These are phyloP conservation scores for Bombus consobrinus DNA, from an alignment of 1,140 invertebrate species.

Conservation along the genomic window DNA sequence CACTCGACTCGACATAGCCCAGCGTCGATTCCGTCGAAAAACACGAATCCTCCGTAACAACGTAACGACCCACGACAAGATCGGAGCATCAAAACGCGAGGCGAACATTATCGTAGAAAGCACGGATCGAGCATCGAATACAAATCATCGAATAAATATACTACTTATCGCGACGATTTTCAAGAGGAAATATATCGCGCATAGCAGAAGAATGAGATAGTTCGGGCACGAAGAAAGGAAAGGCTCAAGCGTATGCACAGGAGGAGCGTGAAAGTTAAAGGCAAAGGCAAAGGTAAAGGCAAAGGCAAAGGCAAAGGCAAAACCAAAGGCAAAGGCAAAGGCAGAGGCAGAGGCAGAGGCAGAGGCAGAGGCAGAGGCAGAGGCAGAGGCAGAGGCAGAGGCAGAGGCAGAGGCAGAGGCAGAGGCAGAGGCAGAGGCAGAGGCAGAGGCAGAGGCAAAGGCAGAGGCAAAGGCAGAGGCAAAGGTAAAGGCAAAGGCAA, in stretches of 20 bases:
- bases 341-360: background rate
- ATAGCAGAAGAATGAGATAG: conserved; percentile 4
- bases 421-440: too few relatives aligned
- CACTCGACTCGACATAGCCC: too few relatives aligned
- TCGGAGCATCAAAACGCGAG: background rate
- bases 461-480: background rate
- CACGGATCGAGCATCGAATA: conserved; percentile 6
- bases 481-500: background rate
- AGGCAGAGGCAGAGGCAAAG: background rate
- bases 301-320: background rate
- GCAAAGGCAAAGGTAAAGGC: conserved; percentile 1
- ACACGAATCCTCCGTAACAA: background rate
- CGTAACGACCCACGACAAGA: background rate
- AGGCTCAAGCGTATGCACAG: background rate
- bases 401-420: too few relatives aligned
- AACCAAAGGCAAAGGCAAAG: background rate
- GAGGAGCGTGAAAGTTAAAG: background rate
- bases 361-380: background rate
- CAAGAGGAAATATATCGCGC: conserved; percentile 15
- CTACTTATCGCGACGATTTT: background rate
- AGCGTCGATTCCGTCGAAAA: background rate
- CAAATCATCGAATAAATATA: conserved; percentile 25
- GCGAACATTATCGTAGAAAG: conserved; percentile 34
- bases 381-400: background rate
- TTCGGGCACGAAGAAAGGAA: background rate